Base-by-base conservation (phyloP, 1,140 invertebrate species). In the Lordiphosa clarofinis region DNA sequence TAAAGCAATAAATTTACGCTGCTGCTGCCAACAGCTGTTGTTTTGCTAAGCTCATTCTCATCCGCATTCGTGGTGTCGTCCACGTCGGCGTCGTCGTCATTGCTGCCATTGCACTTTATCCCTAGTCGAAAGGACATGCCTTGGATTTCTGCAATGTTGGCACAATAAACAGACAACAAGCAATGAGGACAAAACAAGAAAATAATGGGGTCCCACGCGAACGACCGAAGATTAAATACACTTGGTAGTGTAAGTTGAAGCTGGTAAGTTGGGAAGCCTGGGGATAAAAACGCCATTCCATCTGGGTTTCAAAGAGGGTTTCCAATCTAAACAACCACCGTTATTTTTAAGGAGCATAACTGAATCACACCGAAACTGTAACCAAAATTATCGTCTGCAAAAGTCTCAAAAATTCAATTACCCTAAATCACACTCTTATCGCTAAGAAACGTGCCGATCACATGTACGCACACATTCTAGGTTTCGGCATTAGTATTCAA, bases 101-200 rank as follows among this genome's bases (percentile, higher is more conserved):
- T 40, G 48, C 44, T 54, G 65, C 49, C 63, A 58, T 56, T 60
- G 58, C 43, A 65, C 43, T 69, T 68, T 69, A 73, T 69, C 74
- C 69, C 44, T 49, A 21, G 60, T 56, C 55, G 19, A 74, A 71
- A 67, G 70, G 75, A 81, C 75, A 66, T 61, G 67, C 66, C 56
- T 69, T 73, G 53, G 74, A 78, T 60, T 78, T 78, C 61, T 74
- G 59, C 59, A 68, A 40, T 46, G 72, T 56, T 68, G 62, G 67
- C 70, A 76, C 58, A 76, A 71, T 72, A 82, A 82, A 76, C 67
- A 84, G 81, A 70, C 64, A 65, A 57, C 60, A 56, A 35, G 58
- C 48, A 76, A 68, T 64, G 67, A 66, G 67, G 61, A 65, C 65
- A 67, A 66, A 71, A 66, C 57, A 57, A 50, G 43, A 40, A 70